Evolutionary conservation across 2,888 invertebrate genomes (phyloP).

Genomic region (Ophion costatus): DNA sequence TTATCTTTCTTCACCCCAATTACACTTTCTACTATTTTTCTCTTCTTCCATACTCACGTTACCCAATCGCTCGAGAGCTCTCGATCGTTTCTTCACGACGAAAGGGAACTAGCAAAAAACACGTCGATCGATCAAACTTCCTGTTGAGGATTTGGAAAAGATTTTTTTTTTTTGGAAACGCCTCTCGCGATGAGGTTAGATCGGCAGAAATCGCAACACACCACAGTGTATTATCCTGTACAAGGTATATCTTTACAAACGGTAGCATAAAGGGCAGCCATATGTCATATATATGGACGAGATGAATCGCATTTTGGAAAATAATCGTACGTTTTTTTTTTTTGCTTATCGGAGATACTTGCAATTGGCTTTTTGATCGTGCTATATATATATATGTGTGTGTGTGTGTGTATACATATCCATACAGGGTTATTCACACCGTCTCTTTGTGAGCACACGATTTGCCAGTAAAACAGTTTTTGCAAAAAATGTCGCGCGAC

Average conservation of each 20-base stretch:
- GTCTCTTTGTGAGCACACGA: too few species aligned
- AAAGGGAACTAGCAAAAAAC: background rate
- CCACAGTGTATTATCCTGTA: slow-evolving; percentile 38
- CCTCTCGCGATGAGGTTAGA: slow-evolving; percentile 17
- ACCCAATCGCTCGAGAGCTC: too few species aligned
- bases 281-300: background rate
- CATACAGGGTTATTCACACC: too few species aligned
- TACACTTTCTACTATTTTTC: slow-evolving; percentile 17
- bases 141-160: background rate
- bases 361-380: too few species aligned
- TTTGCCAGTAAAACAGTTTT: too few species aligned
- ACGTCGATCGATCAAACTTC: too few species aligned
- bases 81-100: background rate
- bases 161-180: background rate
- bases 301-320: slow-evolving; percentile 1
- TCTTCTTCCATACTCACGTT: too few species aligned
- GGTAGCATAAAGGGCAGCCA: background rate
- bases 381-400: too few species aligned
- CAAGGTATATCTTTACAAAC: slow-evolving; percentile 11
- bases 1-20: slow-evolving; percentile 6
- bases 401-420: too few species aligned
- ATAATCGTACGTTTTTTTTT: slow-evolving; percentile 20
- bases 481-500: too few species aligned
- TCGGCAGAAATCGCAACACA: slow-evolving; percentile 47
- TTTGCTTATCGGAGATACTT: background rate